Conservation (phyloP, 2,113 vertebrate genomes). For the Emydocephalus ijimae region DNA sequence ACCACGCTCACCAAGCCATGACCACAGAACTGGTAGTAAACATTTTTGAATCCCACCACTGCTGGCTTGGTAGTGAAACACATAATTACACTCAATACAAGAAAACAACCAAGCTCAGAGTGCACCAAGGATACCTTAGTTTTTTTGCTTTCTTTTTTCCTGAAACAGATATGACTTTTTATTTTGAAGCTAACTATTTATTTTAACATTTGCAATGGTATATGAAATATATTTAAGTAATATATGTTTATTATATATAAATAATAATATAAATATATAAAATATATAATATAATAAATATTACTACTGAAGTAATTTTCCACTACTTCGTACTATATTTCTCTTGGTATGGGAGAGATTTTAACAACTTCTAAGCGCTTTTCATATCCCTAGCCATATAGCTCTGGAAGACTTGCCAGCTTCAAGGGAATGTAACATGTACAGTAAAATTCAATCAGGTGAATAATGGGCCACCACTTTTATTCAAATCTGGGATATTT, state of each 20-base stretch:
- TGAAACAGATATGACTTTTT: not conserved
- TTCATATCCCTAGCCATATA: conserved; percentile 2
- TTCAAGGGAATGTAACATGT: conserved; percentile 4
- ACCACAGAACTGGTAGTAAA: no score
- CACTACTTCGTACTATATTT: conserved; percentile 8
- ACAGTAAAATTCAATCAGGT: not conserved
- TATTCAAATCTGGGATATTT: not conserved
- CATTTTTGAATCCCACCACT: not conserved
- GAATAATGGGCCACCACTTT: not conserved
- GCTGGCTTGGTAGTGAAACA: not conserved
- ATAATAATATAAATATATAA: no score
- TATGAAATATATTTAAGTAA: conserved; percentile 1
- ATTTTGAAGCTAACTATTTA: conserved; percentile 19
- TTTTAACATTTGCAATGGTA: conserved; percentile 10
- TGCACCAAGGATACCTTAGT: not conserved
- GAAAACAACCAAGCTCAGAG: not conserved
- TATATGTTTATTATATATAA: no score
- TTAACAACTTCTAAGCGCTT: not conserved
- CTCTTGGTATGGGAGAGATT: not conserved
- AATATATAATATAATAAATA: no score
- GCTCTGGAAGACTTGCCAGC: not conserved
- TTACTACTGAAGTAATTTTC: conserved; percentile 18
- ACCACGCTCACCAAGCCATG: no score
- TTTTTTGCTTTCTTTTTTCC: not conserved
- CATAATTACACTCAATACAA: not conserved